These are phyloP conservation scores for Elgonia sp. DNA, from an alignment of 2,888 invertebrate species.

Conservation along the genomic window DNA sequence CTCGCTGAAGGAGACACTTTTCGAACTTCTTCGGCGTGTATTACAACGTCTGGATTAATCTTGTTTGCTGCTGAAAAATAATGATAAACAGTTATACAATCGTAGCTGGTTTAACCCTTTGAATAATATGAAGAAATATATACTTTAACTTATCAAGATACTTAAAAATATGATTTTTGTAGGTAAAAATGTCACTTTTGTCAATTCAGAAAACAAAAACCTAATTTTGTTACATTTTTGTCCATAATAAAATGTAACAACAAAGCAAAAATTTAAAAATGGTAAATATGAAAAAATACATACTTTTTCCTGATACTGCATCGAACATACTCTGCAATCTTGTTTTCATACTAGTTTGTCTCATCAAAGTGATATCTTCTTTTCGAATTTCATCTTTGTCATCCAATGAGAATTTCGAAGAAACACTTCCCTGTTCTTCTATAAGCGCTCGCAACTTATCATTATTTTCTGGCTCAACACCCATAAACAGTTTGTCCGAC, in stretches of 20 bases:
- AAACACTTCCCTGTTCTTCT: conserved; percentile 83
- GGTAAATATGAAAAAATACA: conserved; percentile 71
- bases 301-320: conserved; percentile 86
- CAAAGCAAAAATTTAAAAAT: too few species aligned
- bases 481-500: conserved; percentile 85
- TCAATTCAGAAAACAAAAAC: too few species aligned
- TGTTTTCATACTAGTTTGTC: conserved; percentile 85
- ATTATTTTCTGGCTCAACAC: conserved; percentile 84
- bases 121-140: too few species aligned
- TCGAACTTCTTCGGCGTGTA: conserved; percentile 84
- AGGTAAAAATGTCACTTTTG: too few species aligned
- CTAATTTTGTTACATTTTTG: too few species aligned
- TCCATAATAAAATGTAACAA: too few species aligned
- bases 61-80: conserved; percentile 79
- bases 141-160: too few species aligned
- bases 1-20: conserved; percentile 74
- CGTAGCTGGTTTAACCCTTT: too few species aligned
- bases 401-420: conserved; percentile 82
- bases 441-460: conserved; percentile 83
- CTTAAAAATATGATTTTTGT: too few species aligned
- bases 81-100: neutral
- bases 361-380: conserved; percentile 85
- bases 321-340: conserved; percentile 86
- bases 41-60: conserved; percentile 85
- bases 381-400: conserved; percentile 85